Evolutionary conservation across 2,888 invertebrate species (phyloP).

Genomic region (Polietes domitor): DNA sequence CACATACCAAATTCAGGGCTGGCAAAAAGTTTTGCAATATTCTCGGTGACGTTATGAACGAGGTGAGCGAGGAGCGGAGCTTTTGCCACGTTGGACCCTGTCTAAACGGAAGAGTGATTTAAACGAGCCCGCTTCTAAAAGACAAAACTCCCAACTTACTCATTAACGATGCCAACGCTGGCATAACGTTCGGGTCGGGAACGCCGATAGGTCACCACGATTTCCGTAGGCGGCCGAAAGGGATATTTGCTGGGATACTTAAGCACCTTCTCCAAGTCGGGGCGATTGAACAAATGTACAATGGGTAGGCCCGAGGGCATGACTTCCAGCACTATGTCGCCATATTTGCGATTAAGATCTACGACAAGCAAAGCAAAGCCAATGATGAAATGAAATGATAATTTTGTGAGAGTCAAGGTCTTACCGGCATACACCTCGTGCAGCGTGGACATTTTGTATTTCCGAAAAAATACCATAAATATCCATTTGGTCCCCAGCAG

Average conservation of each 20-base stretch:
- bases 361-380: background rate
- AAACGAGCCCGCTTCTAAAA: slow-evolving; percentile 24
- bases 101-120: slow-evolving; percentile 78
- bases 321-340: slow-evolving; percentile 89
- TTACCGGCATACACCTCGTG: slow-evolving; percentile 91
- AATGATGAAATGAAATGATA: background rate
- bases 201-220: slow-evolving; percentile 88
- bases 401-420: slow-evolving; percentile 38
- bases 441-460: slow-evolving; percentile 87
- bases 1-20: slow-evolving; percentile 87
- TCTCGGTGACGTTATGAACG: slow-evolving; percentile 88
- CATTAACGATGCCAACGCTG: slow-evolving; percentile 91
- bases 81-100: slow-evolving; percentile 90
- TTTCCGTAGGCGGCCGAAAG: slow-evolving; percentile 91
- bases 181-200: slow-evolving; percentile 90
- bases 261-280: slow-evolving; percentile 89
- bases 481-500: slow-evolving; percentile 91
- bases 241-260: slow-evolving; percentile 88
- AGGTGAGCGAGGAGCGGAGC: slow-evolving; percentile 87
- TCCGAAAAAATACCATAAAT: slow-evolving; percentile 83
- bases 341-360: slow-evolving; percentile 88
- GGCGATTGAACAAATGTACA: slow-evolving; percentile 87
- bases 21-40: slow-evolving; percentile 89
- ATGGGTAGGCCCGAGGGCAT: slow-evolving; percentile 88
- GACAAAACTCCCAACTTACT: slow-evolving; percentile 82